Percentiles rank a stretch among this genome's conserved stretches.
These are phyloP conservation scores for Heteractis magnifica DNA, from an alignment of 92 coral and sea anemone species.

Conservation along the genomic window DNA sequence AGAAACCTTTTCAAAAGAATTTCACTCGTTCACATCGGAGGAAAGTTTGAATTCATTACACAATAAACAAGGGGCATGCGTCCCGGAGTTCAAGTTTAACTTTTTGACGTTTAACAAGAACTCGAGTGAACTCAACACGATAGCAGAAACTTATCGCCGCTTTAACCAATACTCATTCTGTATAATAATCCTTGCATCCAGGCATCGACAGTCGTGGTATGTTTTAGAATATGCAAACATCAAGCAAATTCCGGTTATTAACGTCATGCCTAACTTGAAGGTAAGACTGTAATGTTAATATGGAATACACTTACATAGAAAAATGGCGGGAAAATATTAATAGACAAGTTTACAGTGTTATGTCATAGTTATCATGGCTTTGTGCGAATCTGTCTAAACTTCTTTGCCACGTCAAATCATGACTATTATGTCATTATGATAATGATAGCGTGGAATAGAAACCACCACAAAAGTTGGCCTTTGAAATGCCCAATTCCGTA, in stretches of 20 bases:
- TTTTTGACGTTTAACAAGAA: constrained; percentile 17
- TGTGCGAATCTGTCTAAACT: too few species aligned
- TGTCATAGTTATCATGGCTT: not conserved
- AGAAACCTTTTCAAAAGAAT: not conserved
- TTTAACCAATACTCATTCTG: constrained; percentile 21
- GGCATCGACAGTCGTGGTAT: constrained; percentile 16
- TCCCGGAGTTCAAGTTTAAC: constrained; percentile 17
- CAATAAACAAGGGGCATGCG: constrained; percentile 4
- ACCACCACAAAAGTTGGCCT: too few species aligned
- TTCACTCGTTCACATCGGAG: not conserved
- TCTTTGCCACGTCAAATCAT: too few species aligned
- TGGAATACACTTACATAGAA: not conserved
- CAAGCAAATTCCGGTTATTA: constrained; percentile 34
- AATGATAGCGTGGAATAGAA: too few species aligned
- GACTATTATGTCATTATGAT: too few species aligned
- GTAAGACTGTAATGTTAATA: not conserved
- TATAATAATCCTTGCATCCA: constrained; percentile 20
- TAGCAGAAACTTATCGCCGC: not conserved
- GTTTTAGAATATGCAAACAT: constrained; percentile 24
- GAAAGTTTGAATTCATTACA: not conserved
- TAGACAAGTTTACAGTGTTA: not conserved
- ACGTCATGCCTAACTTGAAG: constrained; percentile 1
- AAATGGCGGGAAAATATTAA: not conserved
- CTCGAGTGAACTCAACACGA: constrained; percentile 15
- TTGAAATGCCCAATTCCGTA: too few species aligned